A percentile compares a stretch with the other conserved stretches of the same genome.
These are phyloP conservation scores for Campylomormyrus numenius DNA, from an alignment of 2,113 vertebrate species.

Conservation along the genomic window DNA sequence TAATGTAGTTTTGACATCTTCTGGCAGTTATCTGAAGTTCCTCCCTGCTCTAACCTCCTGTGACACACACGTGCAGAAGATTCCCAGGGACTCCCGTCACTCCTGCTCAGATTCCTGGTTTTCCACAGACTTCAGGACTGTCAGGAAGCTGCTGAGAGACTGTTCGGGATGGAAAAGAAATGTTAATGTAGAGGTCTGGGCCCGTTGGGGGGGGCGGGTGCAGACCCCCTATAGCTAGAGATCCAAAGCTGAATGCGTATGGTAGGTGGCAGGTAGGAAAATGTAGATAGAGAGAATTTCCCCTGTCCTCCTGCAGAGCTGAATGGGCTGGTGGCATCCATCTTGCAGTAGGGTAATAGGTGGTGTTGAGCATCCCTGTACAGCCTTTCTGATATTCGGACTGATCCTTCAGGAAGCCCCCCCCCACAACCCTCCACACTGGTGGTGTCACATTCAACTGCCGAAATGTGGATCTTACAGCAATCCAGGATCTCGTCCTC, in stretches of 20 bases:
- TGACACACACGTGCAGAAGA: not conserved
- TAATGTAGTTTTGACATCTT: constrained; percentile 13
- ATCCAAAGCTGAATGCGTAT: not conserved
- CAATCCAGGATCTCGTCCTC: not conserved
- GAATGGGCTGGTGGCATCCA: not conserved
- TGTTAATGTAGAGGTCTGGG: not conserved
- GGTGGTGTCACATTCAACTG: not conserved
- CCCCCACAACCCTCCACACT: not conserved
- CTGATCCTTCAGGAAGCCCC: not conserved
- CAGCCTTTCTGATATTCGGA: not conserved
- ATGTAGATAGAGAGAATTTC: not conserved
- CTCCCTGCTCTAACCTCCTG: not conserved
- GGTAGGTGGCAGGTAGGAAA: not conserved
- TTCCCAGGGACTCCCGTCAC: not conserved
- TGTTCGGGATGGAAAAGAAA: not conserved
- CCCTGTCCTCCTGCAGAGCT: not conserved
- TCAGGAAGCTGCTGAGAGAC: not conserved
- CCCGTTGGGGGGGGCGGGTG: not conserved
- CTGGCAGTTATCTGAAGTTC: constrained; percentile 5
- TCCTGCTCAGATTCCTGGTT: not conserved
- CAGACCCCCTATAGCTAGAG: not conserved
- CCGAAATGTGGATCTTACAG: not conserved
- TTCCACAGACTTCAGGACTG: not conserved
- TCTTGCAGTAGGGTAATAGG: not conserved
- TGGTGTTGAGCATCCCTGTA: not conserved